A percentile compares a stretch with the other conserved stretches of the same genome.
Conservation (phyloP, 2,113 vertebrate genomes). For the Eolophus roseicapilla region DNA sequence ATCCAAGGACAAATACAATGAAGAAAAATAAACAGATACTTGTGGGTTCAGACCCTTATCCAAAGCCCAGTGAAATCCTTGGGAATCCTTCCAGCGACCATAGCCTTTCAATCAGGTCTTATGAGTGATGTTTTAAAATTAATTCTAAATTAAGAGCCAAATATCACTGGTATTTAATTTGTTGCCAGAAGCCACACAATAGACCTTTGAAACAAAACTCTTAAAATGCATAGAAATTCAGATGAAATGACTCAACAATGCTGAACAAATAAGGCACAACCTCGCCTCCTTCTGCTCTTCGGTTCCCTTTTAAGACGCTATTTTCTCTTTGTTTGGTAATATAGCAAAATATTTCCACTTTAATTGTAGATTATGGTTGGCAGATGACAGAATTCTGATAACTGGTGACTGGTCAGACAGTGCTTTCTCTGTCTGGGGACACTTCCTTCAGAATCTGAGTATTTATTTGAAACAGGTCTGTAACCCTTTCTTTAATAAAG, state of each 20-base stretch:
- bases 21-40: slow-evolving; percentile 9
- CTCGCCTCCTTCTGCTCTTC: slow-evolving; percentile 28
- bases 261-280: slow-evolving; percentile 47
- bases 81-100: slow-evolving; percentile 28
- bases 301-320: slow-evolving; percentile 25
- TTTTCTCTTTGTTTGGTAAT: slow-evolving; percentile 56
- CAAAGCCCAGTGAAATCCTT: slow-evolving; percentile 14
- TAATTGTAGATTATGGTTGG: slow-evolving; percentile 34
- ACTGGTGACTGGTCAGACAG: neutral
- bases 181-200: slow-evolving; percentile 72
- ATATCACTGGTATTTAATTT: slow-evolving; percentile 65
- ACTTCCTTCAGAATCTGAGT: neutral
- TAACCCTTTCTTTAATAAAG: neutral
- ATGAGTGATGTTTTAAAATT: slow-evolving; percentile 66
- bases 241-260: slow-evolving; percentile 67
- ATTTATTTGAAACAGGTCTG: neutral
- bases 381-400: slow-evolving; percentile 9
- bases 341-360: slow-evolving; percentile 62
- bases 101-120: neutral
- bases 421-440: neutral
- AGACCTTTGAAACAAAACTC: slow-evolving; percentile 67
- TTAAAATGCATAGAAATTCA: slow-evolving; percentile 71
- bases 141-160: slow-evolving; percentile 65
- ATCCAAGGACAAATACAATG: neutral
- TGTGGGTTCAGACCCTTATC: slow-evolving; percentile 23